Conservation (phyloP, 2,797 vertebrate genomes). For the Hypotaenidia okinawae region DNA sequence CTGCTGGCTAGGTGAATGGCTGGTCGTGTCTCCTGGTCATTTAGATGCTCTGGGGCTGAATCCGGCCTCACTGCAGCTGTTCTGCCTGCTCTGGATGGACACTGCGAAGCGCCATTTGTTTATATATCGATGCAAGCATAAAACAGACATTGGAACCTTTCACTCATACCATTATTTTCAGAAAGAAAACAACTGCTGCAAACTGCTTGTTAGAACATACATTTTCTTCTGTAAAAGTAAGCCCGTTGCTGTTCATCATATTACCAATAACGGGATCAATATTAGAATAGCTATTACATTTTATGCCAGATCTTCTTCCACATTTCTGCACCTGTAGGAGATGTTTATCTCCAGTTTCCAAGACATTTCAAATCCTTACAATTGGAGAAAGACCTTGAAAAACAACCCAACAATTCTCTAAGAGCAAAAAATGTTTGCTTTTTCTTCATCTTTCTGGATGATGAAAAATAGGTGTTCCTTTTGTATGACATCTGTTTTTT, state of each 20-base stretch:
- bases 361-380: neutral
- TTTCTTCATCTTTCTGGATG: neutral
- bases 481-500: neutral
- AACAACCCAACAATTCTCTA: neutral
- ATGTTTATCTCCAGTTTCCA: neutral
- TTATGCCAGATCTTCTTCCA: neutral
- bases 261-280: too few relatives aligned
- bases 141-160: neutral
- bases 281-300: neutral
- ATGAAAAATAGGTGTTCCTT: conserved; percentile 6
- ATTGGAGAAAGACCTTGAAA: neutral
- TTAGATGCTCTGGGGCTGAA: neutral
- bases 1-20: neutral
- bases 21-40: neutral
- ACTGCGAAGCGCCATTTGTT: fast-evolving
- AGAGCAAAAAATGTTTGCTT: neutral
- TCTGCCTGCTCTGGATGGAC: neutral
- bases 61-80: neutral
- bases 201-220: neutral
- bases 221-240: neutral
- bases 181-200: neutral
- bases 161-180: neutral
- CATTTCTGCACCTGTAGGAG: neutral
- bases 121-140: neutral
- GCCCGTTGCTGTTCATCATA: neutral